A percentile compares a stretch with the other conserved stretches of the same genome.
These are phyloP conservation scores for Gymnothorax reevesii DNA, from an alignment of 2,797 vertebrate genomes.

Conservation along the genomic window DNA sequence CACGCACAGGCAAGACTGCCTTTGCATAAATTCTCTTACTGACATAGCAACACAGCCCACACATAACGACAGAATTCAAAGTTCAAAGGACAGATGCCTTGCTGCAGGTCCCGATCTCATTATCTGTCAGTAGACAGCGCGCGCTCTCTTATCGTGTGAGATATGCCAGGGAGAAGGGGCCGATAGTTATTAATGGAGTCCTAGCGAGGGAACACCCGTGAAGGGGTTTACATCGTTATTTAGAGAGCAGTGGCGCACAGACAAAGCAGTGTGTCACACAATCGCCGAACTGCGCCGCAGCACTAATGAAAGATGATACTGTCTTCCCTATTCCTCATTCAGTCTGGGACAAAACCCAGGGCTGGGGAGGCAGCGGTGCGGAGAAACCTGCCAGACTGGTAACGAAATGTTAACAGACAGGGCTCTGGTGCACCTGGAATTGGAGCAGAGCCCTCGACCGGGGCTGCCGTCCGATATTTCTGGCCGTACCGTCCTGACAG, in stretches of 20 bases:
- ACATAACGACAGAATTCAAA: neutral
- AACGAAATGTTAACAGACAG: neutral
- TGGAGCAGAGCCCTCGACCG: too few species aligned
- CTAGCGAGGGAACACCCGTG: neutral
- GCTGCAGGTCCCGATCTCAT: slow-evolving; percentile 51
- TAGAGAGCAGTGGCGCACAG: slow-evolving; percentile 28
- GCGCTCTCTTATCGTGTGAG: neutral
- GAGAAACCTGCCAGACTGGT: slow-evolving; percentile 2
- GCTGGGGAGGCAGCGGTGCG: neutral
- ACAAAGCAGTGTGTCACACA: slow-evolving; percentile 35
- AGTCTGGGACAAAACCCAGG: slow-evolving; percentile 8
- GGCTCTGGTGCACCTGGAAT: neutral
- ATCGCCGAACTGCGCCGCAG: neutral
- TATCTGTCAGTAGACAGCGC: slow-evolving; percentile 56
- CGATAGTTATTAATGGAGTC: neutral
- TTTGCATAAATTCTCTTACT: neutral
- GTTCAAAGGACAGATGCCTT: neutral
- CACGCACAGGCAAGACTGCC: neutral
- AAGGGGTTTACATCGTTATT: neutral
- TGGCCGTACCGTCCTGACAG: slow-evolving; percentile 2
- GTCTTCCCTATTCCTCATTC: slow-evolving; percentile 17
- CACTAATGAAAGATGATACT: slow-evolving; percentile 14
- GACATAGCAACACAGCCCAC: neutral
- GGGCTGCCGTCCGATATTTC: neutral
- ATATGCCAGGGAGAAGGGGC: neutral